phyloP scores from a whole-genome alignment of 2,888 invertebrate genomes.

The Rhynchonema sp. region DNA sequence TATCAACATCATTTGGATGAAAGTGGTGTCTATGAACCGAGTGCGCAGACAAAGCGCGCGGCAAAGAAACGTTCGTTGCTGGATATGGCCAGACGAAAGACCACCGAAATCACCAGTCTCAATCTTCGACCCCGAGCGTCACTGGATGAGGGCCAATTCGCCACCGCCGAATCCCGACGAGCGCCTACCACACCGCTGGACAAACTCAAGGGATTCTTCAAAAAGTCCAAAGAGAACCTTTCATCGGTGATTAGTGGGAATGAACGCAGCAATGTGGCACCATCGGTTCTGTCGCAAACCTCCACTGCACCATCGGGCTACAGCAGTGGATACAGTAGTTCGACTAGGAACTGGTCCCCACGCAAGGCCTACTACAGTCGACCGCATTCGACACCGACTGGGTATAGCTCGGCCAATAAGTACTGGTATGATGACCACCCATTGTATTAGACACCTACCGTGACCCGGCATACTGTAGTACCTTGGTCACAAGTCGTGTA shows the following conservation, averaged over 20 bases:
- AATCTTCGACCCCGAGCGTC: not conserved
- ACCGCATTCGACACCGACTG: not conserved
- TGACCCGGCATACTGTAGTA: too few species aligned
- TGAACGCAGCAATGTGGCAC: not conserved
- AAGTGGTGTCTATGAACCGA: too few species aligned
- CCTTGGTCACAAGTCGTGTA: too few species aligned
- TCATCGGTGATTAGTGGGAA: too few species aligned
- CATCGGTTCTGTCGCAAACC: not conserved
- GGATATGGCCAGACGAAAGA: constrained; percentile 14
- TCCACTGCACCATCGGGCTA: not conserved
- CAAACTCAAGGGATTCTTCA: constrained; percentile 18
- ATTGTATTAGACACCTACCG: not conserved
- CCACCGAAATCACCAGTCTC: constrained; percentile 10
- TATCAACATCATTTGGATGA: not conserved
- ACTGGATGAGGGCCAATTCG: not conserved
- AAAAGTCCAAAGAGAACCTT: not conserved
- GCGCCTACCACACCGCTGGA: constrained; percentile 17
- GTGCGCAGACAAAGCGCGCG: too few species aligned
- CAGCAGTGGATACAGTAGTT: not conserved
- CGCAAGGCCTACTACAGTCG: not conserved
- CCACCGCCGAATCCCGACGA: not conserved
- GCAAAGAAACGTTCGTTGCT: constrained; percentile 9
- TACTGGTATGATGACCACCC: constrained; percentile 1
- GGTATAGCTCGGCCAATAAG: not conserved
- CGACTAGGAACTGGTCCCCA: not conserved